Conservation (phyloP, 2,888 invertebrate species). For the Drosophila koepferae region DNA sequence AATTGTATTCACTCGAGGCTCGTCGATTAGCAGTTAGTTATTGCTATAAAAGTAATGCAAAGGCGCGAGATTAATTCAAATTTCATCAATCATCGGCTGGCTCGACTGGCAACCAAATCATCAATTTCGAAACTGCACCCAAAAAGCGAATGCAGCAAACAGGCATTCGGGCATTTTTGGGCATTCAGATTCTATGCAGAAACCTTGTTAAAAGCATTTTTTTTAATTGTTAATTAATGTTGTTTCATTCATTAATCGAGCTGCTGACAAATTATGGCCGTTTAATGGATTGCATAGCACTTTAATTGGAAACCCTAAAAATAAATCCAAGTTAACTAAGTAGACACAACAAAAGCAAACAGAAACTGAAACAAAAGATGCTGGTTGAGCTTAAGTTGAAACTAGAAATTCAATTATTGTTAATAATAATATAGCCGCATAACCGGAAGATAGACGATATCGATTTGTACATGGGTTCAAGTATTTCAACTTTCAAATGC, state of each 20-base stretch:
- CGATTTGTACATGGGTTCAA: slow-evolving; percentile 58
- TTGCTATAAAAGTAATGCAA: slow-evolving; percentile 11
- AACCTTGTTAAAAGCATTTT: slow-evolving; percentile 61
- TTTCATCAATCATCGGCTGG: slow-evolving; percentile 51
- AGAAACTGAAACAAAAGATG: slow-evolving; percentile 39
- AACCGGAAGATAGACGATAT: slow-evolving; percentile 67
- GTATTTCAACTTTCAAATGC: slow-evolving; percentile 82
- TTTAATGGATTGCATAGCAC: slow-evolving; percentile 45
- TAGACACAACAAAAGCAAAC: background rate
- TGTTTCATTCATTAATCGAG: slow-evolving; percentile 53
- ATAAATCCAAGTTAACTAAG: slow-evolving; percentile 22
- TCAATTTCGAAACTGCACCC: slow-evolving; percentile 47
- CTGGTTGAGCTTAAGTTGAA: slow-evolving; percentile 66
- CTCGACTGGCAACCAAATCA: slow-evolving; percentile 12
- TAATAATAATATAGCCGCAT: slow-evolving; percentile 49
- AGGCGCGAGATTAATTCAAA: slow-evolving; percentile 36
- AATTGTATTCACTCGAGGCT: slow-evolving; percentile 21
- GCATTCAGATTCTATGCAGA: slow-evolving; percentile 28
- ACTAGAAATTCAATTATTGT: slow-evolving; percentile 70
- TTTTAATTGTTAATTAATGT: slow-evolving; percentile 74
- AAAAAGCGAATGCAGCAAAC: slow-evolving; percentile 45
- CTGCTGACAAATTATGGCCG: slow-evolving; percentile 67
- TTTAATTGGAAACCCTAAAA: slow-evolving; percentile 50
- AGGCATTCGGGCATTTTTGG: slow-evolving; percentile 7
- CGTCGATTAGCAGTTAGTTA: slow-evolving; percentile 36